phyloP scores from a whole-genome alignment of 2,797 vertebrate species.

The Prunella strophiata region DNA sequence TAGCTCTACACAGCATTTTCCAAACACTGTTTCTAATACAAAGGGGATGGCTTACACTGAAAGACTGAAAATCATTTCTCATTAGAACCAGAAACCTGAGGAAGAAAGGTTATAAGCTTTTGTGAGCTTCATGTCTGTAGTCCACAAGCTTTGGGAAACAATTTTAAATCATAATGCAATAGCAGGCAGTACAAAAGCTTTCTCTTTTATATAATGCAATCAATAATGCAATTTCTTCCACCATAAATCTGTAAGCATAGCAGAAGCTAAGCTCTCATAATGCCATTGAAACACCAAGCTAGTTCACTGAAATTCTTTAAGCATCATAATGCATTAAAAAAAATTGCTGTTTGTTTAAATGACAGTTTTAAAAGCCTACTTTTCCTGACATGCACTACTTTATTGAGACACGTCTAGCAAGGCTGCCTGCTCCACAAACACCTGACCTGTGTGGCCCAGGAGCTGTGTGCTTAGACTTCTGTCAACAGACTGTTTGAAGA shows the following conservation, averaged over 20 bases:
- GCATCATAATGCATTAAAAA: background rate
- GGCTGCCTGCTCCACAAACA: background rate
- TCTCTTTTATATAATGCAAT: slow-evolving; percentile 33
- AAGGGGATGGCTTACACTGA: slow-evolving; percentile 15
- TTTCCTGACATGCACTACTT: background rate
- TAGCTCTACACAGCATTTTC: slow-evolving; percentile 1
- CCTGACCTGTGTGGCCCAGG: background rate
- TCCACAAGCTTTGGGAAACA: slow-evolving; percentile 33
- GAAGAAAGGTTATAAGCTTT: slow-evolving; percentile 36
- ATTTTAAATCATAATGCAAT: slow-evolving; percentile 45
- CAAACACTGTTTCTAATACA: slow-evolving; percentile 27
- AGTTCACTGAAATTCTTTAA: background rate
- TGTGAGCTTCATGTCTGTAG: background rate
- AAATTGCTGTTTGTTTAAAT: background rate
- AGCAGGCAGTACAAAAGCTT: slow-evolving; percentile 10
- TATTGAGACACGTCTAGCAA: background rate
- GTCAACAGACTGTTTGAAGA: background rate
- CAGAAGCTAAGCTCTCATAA: background rate
- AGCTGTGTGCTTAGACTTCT: background rate
- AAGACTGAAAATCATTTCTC: slow-evolving; percentile 35
- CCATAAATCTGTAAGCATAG: background rate
- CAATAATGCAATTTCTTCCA: slow-evolving; percentile 41
- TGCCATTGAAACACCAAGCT: background rate
- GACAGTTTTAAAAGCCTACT: background rate
- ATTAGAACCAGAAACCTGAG: slow-evolving; percentile 56